A percentile compares a stretch with the other conserved stretches of the same genome.
These are phyloP conservation scores for Etheostoma spectabile DNA, from an alignment of 2,113 vertebrate species.

Conservation along the genomic window DNA sequence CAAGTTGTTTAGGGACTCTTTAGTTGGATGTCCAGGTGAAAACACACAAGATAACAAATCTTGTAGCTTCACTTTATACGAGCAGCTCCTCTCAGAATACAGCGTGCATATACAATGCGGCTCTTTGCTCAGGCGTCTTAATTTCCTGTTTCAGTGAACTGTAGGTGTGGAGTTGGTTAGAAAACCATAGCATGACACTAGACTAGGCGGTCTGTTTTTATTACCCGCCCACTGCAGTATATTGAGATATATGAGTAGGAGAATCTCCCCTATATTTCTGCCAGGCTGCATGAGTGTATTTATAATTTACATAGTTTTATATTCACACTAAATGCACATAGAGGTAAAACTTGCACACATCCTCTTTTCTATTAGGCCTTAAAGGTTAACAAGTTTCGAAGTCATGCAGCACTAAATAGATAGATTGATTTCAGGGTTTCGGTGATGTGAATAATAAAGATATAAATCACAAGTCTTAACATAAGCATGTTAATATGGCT, in stretches of 20 bases:
- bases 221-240: neutral
- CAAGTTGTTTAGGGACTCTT: neutral
- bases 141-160: constrained; percentile 55
- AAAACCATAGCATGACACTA: constrained; percentile 21
- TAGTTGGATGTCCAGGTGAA: neutral
- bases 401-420: neutral
- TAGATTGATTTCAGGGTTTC: too few relatives aligned
- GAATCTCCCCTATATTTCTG: neutral
- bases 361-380: neutral
- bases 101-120: neutral
- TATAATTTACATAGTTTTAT: neutral
- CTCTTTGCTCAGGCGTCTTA: neutral
- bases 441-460: neutral
- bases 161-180: neutral
- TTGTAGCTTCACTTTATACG: neutral
- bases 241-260: neutral
- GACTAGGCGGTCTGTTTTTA: too few relatives aligned
- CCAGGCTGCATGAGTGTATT: neutral
- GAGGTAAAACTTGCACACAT: neutral
- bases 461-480: too few relatives aligned
- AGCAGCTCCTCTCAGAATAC: neutral
- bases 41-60: neutral
- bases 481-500: too few relatives aligned
- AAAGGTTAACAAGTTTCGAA: neutral
- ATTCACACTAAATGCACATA: neutral